Base-by-base conservation (phyloP, 1,140 invertebrate genomes). In the Nixonia krombeini region DNA sequence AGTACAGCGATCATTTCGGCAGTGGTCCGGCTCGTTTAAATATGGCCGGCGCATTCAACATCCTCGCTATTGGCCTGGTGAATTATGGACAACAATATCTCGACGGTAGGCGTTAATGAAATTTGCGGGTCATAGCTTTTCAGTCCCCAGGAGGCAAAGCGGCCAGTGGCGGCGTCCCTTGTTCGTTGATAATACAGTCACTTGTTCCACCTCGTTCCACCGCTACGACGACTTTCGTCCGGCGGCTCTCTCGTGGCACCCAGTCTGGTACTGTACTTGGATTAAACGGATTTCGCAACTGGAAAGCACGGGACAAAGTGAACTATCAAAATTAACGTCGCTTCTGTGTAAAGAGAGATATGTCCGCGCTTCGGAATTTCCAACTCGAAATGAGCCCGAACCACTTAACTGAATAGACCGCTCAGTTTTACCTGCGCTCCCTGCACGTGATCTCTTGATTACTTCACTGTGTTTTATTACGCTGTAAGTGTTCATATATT, bases 121-220 rank as follows among this genome's bases (percentile, higher is more conserved):
- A 78, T 78, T 75, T 74, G 68, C 69, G 61, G 72, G 53, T 76
- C 72, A 65, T 74, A 73, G 70, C 70, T 75, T 74, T 71, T 68
- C 63, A 42, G 51, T 40, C 47, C 62, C 63, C 63, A 50, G 50
- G 63, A 57, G 73, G 56, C 47, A 49, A 57, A 62, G 18, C 33
- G 40, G 59, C 40, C 29, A 55, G 38, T 53, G 31, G 33, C 37
- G 47, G 52, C 50, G 26, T 62, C 63, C 49, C 13, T 58, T 41
- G 57, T 51, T 42, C 47, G 63, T 57, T 56, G 46, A 55, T 66
- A 59, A 59, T 59, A 59, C 45, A 59, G 55, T 59, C 55, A 59
- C 50, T 59, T 58, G 58, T 76, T 63, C 64, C 42, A 62, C 56
- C 45, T 58, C 68, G 68, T 67, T 70, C 62, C 70, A 64, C 51